phyloP scores from a whole-genome alignment of 2,113 vertebrate genomes.

The Gobiocypris rarus region DNA sequence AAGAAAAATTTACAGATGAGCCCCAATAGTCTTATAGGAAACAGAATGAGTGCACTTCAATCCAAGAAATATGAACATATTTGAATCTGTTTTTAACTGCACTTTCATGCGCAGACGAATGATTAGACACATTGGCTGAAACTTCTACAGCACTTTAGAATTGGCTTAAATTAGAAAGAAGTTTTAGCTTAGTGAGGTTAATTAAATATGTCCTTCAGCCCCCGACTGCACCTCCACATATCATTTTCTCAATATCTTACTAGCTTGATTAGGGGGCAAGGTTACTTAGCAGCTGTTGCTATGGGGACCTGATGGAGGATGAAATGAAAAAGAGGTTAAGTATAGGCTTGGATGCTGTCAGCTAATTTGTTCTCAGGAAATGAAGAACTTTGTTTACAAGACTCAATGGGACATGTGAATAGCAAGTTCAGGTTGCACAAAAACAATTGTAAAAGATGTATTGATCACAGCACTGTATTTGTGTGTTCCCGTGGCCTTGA shows the following conservation, averaged over 20 bases:
- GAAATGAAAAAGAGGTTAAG: conserved; percentile 52
- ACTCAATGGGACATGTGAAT: neutral
- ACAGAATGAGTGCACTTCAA: neutral
- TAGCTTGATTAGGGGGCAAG: conserved; percentile 53
- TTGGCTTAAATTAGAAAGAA: neutral
- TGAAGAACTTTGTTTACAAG: conserved; percentile 45
- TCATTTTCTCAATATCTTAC: conserved; percentile 42
- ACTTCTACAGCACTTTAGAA: neutral
- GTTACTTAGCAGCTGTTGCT: conserved; percentile 58
- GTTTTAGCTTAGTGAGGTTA: neutral
- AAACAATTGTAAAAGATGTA: neutral
- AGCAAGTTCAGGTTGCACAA: neutral
- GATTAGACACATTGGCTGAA: neutral
- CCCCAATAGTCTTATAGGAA: neutral
- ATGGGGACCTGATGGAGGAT: conserved; percentile 50
- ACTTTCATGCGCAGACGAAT: neutral
- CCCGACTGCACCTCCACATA: neutral
- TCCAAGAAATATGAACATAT: neutral
- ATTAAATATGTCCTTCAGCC: conserved; percentile 23
- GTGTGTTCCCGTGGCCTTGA: neutral
- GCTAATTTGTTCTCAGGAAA: conserved; percentile 46
- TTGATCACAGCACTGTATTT: neutral
- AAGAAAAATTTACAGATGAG: neutral
- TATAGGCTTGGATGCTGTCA: conserved; percentile 42
- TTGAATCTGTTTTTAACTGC: neutral